phyloP scores from a whole-genome alignment of 2,888 invertebrate genomes.

The Melitaea athalia region DNA sequence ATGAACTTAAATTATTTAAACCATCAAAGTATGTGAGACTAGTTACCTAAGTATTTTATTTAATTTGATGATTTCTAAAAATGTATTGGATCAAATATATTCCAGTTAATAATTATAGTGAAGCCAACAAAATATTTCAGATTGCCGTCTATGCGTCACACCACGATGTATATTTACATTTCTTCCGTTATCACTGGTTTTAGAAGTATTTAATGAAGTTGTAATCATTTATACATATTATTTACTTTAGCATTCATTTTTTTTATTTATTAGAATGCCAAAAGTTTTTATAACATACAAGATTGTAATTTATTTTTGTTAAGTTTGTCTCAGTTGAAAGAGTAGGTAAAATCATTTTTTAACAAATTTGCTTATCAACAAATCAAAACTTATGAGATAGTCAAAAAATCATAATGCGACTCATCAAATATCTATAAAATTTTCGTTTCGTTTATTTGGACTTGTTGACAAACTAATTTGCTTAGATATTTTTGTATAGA shows the following conservation, averaged over 20 bases:
- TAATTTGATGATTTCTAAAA: conserved; percentile 2
- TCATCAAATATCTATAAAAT: no score
- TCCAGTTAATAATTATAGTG: neutral
- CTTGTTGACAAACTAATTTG: no score
- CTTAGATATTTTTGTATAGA: no score
- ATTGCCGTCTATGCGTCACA: neutral
- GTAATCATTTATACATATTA: neutral
- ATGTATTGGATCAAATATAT: conserved; percentile 1
- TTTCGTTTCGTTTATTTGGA: no score
- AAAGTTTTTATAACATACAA: no score
- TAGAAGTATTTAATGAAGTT: neutral
- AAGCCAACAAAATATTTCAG: conserved; percentile 1
- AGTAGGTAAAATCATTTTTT: no score
- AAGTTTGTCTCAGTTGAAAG: no score
- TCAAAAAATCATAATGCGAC: no score
- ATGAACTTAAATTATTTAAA: neutral
- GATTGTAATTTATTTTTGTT: no score
- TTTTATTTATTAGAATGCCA: no score
- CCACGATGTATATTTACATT: neutral
- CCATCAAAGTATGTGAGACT: neutral
- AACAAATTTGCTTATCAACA: neutral
- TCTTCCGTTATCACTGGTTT: neutral
- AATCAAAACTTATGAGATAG: no score
- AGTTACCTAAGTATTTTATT: neutral
- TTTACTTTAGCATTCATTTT: no score